Conservation (phyloP, 2,113 vertebrate genomes). For the Alethe diademata region DNA sequence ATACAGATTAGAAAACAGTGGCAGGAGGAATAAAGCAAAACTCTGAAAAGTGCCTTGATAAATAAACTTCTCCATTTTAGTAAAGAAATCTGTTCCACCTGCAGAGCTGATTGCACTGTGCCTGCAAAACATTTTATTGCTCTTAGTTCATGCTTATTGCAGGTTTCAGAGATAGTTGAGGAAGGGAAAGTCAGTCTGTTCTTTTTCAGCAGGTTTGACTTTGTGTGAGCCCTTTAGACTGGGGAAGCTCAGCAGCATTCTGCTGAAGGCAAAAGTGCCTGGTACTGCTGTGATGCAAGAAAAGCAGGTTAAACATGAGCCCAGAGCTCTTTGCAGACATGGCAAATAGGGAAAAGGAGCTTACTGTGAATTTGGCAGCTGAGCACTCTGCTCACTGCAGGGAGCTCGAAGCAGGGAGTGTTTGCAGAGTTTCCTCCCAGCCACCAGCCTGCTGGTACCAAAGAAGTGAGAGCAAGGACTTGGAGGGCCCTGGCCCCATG, state of each 20-base stretch:
- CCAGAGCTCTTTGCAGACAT: background rate
- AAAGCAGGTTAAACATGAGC: background rate
- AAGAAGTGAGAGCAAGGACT: background rate
- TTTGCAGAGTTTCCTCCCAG: background rate
- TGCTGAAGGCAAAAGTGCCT: background rate
- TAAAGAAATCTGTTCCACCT: background rate
- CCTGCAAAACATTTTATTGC: background rate
- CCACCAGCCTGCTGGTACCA: background rate
- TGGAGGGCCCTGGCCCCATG: background rate
- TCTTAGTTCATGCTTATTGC: background rate
- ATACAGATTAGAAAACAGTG: background rate
- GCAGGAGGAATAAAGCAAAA: conserved; percentile 1
- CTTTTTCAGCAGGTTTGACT: background rate
- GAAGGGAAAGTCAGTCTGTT: background rate
- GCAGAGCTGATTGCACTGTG: background rate
- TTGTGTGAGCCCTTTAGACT: background rate
- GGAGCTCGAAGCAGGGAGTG: background rate
- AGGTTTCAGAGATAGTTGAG: background rate
- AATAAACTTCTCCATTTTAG: background rate
- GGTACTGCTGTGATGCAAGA: background rate
- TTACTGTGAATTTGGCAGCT: background rate
- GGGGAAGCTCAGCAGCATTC: background rate
- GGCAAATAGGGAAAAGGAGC: background rate
- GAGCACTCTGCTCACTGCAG: background rate
- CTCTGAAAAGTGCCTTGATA: background rate